Conservation (phyloP, 2,797 vertebrate genomes). For the Oreochromis mossambicus region DNA sequence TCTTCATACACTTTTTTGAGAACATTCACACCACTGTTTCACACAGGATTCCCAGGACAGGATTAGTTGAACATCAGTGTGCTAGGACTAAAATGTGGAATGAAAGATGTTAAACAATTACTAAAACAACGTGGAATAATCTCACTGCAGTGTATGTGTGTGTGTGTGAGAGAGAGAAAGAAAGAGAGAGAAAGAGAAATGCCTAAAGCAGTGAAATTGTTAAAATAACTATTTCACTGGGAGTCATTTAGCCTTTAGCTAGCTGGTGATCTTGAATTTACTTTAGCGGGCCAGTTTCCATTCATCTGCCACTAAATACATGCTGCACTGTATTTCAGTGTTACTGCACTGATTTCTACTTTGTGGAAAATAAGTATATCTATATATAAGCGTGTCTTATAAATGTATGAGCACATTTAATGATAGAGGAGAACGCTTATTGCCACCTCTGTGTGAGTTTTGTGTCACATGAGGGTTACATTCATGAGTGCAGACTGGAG, state of each 20-base stretch:
- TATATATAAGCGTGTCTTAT: neutral
- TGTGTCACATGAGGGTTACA: neutral
- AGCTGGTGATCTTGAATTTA: neutral
- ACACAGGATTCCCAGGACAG: neutral
- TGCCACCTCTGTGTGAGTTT: neutral
- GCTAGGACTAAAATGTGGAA: neutral
- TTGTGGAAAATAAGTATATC: neutral
- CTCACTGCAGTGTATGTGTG: neutral
- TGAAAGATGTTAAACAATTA: neutral
- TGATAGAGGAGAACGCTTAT: neutral
- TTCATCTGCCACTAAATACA: neutral
- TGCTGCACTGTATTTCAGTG: too few relatives aligned
- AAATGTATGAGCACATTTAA: neutral
- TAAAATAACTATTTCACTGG: slow-evolving; percentile 15
- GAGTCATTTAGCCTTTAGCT: neutral
- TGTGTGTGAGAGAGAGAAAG: rapidly evolving
- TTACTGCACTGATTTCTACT: neutral
- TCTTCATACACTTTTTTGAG: neutral
- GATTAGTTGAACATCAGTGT: neutral
- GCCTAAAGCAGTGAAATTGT: neutral
- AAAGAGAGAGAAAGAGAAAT: neutral
- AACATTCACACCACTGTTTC: neutral
- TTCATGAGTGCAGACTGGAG: neutral
- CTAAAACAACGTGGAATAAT: neutral
- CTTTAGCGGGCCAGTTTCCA: neutral